Evolutionary conservation across 2,797 vertebrate species (phyloP).

Genomic region (Phoebastria nigripes): DNA sequence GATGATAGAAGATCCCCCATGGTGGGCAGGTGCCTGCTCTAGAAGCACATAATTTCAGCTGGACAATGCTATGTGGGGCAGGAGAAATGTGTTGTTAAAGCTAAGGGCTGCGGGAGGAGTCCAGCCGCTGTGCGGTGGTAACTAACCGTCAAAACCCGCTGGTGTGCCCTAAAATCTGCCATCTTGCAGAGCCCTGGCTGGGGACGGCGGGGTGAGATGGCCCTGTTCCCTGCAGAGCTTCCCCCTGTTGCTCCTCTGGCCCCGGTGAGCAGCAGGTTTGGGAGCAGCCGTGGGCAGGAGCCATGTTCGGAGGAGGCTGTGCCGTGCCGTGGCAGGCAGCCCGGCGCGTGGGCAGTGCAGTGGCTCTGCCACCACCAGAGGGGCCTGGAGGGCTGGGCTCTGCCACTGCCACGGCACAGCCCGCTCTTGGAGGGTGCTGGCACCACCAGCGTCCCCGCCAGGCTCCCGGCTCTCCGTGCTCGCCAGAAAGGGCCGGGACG

Average conservation of each 20-base stretch:
- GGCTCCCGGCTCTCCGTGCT: accelerated
- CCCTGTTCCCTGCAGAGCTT: neutral
- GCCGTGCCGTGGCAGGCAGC: neutral
- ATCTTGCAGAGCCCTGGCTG: accelerated
- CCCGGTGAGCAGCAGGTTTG: neutral
- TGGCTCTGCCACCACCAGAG: neutral
- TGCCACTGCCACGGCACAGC: neutral
- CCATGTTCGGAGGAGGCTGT: accelerated
- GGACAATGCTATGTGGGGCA: accelerated
- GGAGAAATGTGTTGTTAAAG: neutral
- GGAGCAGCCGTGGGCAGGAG: neutral
- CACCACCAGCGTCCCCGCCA: neutral
- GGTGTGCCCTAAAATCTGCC: neutral
- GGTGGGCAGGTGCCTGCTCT: neutral
- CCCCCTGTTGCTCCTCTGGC: neutral
- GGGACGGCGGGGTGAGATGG: accelerated
- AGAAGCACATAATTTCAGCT: accelerated
- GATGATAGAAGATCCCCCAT: neutral
- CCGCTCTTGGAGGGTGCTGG: accelerated
- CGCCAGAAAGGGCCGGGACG: accelerated
- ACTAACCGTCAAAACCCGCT: accelerated
- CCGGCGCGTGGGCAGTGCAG: no score
- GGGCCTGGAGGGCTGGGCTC: neutral
- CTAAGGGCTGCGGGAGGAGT: neutral
- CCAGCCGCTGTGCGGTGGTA: accelerated